Evolutionary conservation across 1,140 invertebrate species (phyloP).

Genomic region (Zaprionus taronus): DNA sequence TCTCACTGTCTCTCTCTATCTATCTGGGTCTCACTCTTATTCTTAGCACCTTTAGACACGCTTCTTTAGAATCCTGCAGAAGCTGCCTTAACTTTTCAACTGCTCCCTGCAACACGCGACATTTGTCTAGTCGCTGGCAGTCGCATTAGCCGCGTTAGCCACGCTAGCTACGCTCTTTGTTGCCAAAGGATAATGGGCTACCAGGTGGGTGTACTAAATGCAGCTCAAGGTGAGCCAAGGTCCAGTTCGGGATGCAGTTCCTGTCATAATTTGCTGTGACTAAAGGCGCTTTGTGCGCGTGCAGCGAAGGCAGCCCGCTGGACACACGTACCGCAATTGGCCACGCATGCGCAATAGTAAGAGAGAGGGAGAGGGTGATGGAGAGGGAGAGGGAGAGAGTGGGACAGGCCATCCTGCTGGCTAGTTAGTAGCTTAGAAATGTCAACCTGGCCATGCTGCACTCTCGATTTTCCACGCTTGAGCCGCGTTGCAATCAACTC

Average conservation of each 20-base stretch:
- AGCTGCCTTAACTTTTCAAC: slow-evolving; percentile 32
- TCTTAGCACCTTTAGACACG: slow-evolving; percentile 51
- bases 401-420: background rate
- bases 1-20: background rate
- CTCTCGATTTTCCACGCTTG: slow-evolving; percentile 58
- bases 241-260: slow-evolving; percentile 2
- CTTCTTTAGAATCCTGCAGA: slow-evolving; percentile 58
- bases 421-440: slow-evolving; percentile 76
- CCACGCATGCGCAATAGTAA: slow-evolving; percentile 63
- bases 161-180: slow-evolving; percentile 67
- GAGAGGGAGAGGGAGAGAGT: background rate
- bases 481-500: slow-evolving; percentile 57
- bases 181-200: slow-evolving; percentile 73
- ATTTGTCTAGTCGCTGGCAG: slow-evolving; percentile 65
- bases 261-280: slow-evolving; percentile 74
- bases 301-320: slow-evolving; percentile 46
- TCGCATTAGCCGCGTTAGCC: background rate
- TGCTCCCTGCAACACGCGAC: slow-evolving; percentile 55
- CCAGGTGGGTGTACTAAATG: slow-evolving; percentile 72
- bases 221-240: slow-evolving; percentile 55
- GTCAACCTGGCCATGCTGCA: slow-evolving; percentile 59
- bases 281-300: slow-evolving; percentile 68
- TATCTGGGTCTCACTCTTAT: background rate
- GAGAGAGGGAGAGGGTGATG: background rate
- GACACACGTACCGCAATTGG: slow-evolving; percentile 72